Evolutionary conservation across 2,797 vertebrate genomes (phyloP), one percentile per base, ranked within the genome.

Genomic region (Otolemur crassicaudatus): DNA sequence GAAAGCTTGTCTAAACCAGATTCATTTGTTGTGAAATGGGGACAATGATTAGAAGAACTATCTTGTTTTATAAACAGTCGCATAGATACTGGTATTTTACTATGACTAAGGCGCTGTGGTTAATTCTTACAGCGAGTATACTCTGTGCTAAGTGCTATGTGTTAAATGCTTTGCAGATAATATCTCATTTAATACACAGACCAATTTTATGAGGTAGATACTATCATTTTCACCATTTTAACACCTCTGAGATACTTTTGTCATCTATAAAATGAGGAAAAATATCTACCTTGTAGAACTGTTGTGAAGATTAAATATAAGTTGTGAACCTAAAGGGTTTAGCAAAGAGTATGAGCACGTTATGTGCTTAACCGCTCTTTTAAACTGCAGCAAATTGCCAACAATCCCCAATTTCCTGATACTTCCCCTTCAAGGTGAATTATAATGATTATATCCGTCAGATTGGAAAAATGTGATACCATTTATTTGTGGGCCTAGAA

Each of bases 171-270:
- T 86, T 63, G 70, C 37, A 82, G 81, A 22, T 69, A 46, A 61
- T 67, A 84, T 76, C 72, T 91, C 65, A 72, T 79, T 90, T 86
- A 90, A 77, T 53, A 60, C 46, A 69, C n/a, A 22, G 9, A 75
- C 7, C 12, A 83, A 29, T 81, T 34, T 90, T 83, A 73, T 22
- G 63, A 92, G n/a, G 29, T 31, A 72, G 49, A 19, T 79, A 29
- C 43, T 94, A 6, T 81, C 34, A 43, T 97, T 82, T 95, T 90
- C 37, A 79, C 23, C n/a, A 67, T 56, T 77, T 82, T 84, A 49
- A 49, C 84, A 80, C n/a, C 13, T 79, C 84, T 84, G 63, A 91
- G 40, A 65, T 77, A 9, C 70, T 90, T 86, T 34, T 46, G 23
- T 81, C n/a, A 61, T 92, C 43, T 69, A 19, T 67, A 73, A 83